Evolutionary conservation across 2,113 vertebrate species (phyloP).

Genomic region (Sorex fumeus): DNA sequence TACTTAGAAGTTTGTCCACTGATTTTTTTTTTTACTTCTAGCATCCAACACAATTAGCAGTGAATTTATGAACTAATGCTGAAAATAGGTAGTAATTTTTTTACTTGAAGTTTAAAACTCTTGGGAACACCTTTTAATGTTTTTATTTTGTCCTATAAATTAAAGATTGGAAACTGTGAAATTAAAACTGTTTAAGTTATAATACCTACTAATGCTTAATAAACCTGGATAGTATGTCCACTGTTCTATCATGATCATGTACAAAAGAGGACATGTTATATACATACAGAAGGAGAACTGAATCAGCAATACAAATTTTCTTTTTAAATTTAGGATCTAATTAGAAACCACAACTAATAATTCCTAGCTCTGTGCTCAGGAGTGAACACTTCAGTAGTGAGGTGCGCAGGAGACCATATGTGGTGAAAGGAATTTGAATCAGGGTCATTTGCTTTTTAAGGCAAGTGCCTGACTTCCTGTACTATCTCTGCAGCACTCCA

Average conservation of each 20-base stretch:
- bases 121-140: neutral
- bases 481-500: too few species aligned
- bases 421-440: too few species aligned
- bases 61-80: constrained; percentile 26
- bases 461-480: too few species aligned
- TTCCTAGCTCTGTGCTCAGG: too few species aligned
- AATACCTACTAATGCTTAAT: constrained; percentile 36
- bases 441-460: too few species aligned
- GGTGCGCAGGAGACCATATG: too few species aligned
- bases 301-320: constrained; percentile 5
- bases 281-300: neutral
- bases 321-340: too few species aligned
- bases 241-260: neutral
- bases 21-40: constrained; percentile 40
- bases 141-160: constrained; percentile 50
- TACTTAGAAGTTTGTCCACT: constrained; percentile 46
- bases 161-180: constrained; percentile 34
- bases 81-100: constrained; percentile 12
- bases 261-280: neutral
- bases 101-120: constrained; percentile 31
- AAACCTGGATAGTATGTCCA: neutral
- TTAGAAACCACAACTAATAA: too few species aligned
- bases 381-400: too few species aligned
- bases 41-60: neutral
- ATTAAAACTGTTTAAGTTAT: constrained; percentile 34